A percentile compares a stretch with the other conserved stretches of the same genome.
phyloP scores from a whole-genome alignment of 23 tunicate genomes.

The Botrylloides violaceus region DNA sequence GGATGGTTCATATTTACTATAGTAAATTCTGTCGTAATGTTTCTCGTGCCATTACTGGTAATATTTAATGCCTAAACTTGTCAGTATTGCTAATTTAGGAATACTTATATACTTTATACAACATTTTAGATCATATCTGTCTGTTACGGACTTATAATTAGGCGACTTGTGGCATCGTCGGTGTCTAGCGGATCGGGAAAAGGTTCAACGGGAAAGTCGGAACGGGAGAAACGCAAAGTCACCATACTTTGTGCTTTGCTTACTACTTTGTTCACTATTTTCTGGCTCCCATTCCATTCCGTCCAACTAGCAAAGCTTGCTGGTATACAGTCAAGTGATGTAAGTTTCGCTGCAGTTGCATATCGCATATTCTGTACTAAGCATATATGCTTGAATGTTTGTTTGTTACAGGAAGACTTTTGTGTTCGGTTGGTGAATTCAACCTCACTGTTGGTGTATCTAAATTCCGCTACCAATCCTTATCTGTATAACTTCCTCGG shows the following conservation, averaged over 20 bases:
- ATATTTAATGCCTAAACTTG: background rate
- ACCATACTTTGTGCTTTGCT: slow-evolving; percentile 7
- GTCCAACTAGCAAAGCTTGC: background rate
- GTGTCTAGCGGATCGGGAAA: background rate
- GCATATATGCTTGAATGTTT: background rate
- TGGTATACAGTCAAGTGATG: background rate
- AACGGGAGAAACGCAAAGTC: background rate
- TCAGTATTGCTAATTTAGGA: background rate
- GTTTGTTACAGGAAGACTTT: background rate
- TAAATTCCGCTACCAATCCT: slow-evolving; percentile 9
- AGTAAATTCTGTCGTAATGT: background rate
- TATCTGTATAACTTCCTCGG: slow-evolving; percentile 11
- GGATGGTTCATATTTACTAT: background rate
- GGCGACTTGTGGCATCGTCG: slow-evolving; percentile 7
- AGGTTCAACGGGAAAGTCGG: slow-evolving; percentile 4
- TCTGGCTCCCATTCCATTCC: slow-evolving; percentile 7
- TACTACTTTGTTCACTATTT: background rate
- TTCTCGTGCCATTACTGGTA: background rate
- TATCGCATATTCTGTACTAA: background rate
- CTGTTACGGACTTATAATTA: slow-evolving; percentile 45
- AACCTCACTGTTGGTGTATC: background rate
- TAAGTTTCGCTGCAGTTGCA: background rate
- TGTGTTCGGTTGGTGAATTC: background rate
- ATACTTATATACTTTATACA: background rate
- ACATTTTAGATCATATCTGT: slow-evolving; percentile 36